Evolutionary conservation across 2,113 vertebrate genomes (phyloP), one percentile per base, ranked within the genome.

Genomic region (Rhadina sibilatrix): DNA sequence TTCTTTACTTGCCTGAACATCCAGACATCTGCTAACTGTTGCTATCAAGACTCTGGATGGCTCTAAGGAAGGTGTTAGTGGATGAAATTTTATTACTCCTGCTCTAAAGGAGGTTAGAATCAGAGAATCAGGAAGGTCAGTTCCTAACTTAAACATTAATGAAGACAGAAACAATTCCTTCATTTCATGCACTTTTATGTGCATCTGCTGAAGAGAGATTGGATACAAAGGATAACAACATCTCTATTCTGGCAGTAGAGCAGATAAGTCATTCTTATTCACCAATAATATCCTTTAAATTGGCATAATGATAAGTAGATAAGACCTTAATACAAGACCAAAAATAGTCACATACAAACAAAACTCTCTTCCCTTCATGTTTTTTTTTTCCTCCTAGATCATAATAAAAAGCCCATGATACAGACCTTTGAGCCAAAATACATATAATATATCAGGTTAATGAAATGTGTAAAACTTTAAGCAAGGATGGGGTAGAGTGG

Each of bases 401-500:
- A 10, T 33, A 63, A 68, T 6, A 38, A 60, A 57, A 89, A 64
- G 42, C 31, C 35, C 47, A 25, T 46, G 17, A 50, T 59, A 52
- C 10, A 92, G n/a, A 42, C 7, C 4, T 30, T 40, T 68, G 49
- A 33, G 30, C 15, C 37, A 78, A 84, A 77, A 87, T 52, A 60
- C 9, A 2, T 42, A 15, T 28, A 40, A 76, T 76, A 59, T 20
- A 80, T 30, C 13, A 92, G 6, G 2, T 30, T 93, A 21, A 64
- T 40, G 31, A 85, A 78, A 90, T 22, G 3, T 20, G 10, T 44
- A 70, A 16, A 61, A 52, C 18, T 81, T 69, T 46, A 60, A 89
- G 46, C 10, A 87, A 18, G 4, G 15, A 3, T 57, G 19, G 8
- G 21, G 30, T 0, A 0, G 57, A 56, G 3, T 7, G 1, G 1